Evolutionary conservation across 1,140 invertebrate species (phyloP).

Genomic region (Eupristina koningsbergeri): DNA sequence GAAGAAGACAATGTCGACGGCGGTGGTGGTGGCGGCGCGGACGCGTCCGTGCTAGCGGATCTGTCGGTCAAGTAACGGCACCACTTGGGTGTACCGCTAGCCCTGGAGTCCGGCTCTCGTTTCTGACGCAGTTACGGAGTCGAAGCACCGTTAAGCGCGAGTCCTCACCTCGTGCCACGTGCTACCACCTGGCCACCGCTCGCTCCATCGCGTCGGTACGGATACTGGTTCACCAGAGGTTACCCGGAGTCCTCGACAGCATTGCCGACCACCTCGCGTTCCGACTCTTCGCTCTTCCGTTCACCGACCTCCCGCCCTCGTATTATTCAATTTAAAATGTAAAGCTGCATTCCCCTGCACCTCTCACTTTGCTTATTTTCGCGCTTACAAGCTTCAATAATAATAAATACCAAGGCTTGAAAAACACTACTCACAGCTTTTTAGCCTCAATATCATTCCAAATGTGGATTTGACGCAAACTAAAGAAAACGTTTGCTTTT

Average conservation of each 20-base stretch:
- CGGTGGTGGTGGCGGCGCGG: constrained; percentile 51
- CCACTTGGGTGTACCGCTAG: constrained; percentile 68
- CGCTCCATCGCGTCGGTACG: too few species aligned
- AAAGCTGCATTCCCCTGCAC: too few species aligned
- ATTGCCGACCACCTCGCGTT: neutral
- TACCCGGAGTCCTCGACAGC: neutral
- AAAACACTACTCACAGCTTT: too few species aligned
- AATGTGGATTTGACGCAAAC: too few species aligned
- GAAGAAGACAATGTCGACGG: constrained; percentile 42
- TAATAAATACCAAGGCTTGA: too few species aligned
- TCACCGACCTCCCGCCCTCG: too few species aligned
- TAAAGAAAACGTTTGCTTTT: too few species aligned
- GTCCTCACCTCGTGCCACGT: constrained; percentile 2
- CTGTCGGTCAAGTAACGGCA: constrained; percentile 74
- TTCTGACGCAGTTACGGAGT: constrained; percentile 34
- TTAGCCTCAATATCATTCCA: too few species aligned
- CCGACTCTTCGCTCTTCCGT: neutral
- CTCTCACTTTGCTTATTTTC: too few species aligned
- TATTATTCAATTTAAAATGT: too few species aligned
- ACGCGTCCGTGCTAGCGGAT: constrained; percentile 69
- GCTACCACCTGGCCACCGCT: too few species aligned
- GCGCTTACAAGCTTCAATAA: too few species aligned
- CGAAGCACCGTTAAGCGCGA: constrained; percentile 37
- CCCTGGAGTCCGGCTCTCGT: constrained; percentile 50
- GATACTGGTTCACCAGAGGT: neutral